A percentile compares a stretch with the other conserved stretches of the same genome.
Evolutionary conservation across 35 echinoderm and acorn worm species (phyloP).

Genomic region (Anneissia japonica): DNA sequence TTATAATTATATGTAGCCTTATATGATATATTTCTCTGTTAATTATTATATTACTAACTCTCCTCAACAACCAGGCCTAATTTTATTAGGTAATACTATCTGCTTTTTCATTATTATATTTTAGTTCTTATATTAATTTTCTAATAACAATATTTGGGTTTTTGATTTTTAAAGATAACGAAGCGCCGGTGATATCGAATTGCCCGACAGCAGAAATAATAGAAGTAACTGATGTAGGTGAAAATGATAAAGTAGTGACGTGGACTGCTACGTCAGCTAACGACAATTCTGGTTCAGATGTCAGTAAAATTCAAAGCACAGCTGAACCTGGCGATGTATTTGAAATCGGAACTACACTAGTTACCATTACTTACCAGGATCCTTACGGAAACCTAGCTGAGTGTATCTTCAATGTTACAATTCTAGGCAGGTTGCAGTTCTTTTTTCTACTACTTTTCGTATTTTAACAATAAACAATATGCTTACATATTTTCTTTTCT

Average conservation of each 20-base stretch:
- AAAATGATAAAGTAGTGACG: background rate
- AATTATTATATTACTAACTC: too few species aligned
- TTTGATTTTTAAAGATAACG: too few species aligned
- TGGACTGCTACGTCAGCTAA: conserved; percentile 16
- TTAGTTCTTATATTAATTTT: too few species aligned
- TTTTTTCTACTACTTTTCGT: too few species aligned
- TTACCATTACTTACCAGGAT: conserved; percentile 22
- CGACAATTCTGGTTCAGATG: background rate
- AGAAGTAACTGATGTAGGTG: background rate
- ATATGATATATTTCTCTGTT: too few species aligned
- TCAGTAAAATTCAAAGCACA: background rate
- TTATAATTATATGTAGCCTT: too few species aligned
- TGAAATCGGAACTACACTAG: conserved; percentile 4
- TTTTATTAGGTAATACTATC: too few species aligned
- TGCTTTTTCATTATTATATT: too few species aligned
- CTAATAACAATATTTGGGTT: too few species aligned
- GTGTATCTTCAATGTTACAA: conserved; percentile 39
- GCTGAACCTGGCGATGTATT: conserved; percentile 25
- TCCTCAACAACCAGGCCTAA: too few species aligned
- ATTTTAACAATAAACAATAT: too few species aligned
- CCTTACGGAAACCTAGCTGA: background rate
- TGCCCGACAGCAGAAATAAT: background rate
- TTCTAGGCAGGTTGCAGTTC: conserved; percentile 13
- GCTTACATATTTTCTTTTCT: too few species aligned
- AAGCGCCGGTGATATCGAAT: background rate